Percentiles rank a stretch among this genome's conserved stretches.
phyloP scores from a whole-genome alignment of 2,113 vertebrate species.

The Ellobius talpinus region DNA sequence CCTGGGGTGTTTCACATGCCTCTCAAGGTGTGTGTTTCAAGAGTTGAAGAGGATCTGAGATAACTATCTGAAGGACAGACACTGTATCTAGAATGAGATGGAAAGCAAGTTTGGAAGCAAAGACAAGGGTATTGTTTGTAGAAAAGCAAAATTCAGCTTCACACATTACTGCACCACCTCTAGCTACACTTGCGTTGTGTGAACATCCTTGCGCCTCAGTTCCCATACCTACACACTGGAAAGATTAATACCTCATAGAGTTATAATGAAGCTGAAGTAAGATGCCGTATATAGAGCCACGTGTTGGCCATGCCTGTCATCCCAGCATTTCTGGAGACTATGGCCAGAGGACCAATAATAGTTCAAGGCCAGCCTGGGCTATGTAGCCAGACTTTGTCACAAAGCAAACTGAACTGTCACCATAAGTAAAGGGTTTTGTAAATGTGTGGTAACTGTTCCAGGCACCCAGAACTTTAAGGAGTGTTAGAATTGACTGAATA shows the following conservation, averaged over 20 bases:
- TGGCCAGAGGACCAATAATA: not conserved
- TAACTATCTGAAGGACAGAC: conserved; percentile 34
- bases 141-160: conserved; percentile 38
- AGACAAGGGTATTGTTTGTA: not conserved
- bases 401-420: not conserved
- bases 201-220: not conserved
- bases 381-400: not conserved
- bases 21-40: not conserved
- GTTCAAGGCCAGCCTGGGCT: not conserved
- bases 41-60: conserved; percentile 25
- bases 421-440: not conserved
- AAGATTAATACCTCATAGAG: not conserved
- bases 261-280: conserved; percentile 24
- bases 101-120: conserved; percentile 20
- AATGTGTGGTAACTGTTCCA: conserved; percentile 7
- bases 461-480: not conserved
- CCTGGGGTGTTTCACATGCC: not conserved
- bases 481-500: conserved; percentile 25
- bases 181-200: not conserved
- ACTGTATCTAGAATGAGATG: not conserved
- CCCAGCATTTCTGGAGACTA: not conserved
- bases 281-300: not conserved
- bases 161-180: not conserved
- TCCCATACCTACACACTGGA: not conserved
- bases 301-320: not conserved